Conservation (phyloP, 2,113 vertebrate genomes). For the Toxostoma redivivum region DNA sequence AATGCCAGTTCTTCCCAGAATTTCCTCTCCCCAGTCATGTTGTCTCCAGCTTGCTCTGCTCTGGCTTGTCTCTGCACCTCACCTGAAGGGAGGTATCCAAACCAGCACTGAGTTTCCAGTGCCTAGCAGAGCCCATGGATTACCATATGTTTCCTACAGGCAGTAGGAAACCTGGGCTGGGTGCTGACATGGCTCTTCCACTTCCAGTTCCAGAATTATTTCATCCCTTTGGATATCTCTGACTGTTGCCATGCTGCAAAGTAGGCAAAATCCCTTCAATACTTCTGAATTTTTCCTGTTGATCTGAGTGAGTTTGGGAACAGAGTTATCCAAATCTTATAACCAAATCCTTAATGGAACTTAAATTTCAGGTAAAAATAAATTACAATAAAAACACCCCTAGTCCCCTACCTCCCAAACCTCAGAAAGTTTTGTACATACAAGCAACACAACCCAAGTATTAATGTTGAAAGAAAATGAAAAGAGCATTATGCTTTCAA, state of each 20-base stretch:
- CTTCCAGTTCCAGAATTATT: background rate
- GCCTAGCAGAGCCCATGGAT: background rate
- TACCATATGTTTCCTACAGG: background rate
- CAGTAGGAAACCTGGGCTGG: background rate
- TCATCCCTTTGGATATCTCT: background rate
- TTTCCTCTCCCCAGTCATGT: fast-evolving
- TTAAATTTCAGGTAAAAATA: background rate
- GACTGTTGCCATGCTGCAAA: background rate
- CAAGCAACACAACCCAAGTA: background rate
- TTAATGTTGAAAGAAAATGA: background rate
- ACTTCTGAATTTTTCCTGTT: background rate
- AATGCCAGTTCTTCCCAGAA: background rate
- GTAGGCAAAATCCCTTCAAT: background rate
- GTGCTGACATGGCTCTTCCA: background rate
- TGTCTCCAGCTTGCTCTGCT: background rate
- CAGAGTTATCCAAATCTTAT: background rate
- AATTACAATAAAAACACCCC: background rate
- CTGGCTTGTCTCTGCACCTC: background rate
- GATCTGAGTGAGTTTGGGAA: background rate
- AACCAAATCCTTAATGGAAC: background rate
- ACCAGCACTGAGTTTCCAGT: fast-evolving
- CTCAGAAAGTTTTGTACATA: background rate
- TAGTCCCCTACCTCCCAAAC: background rate
- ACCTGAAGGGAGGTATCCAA: background rate
- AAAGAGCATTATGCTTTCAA: background rate